Base-by-base conservation (phyloP, 2,888 invertebrate genomes). In the Physocephala rufipes region DNA sequence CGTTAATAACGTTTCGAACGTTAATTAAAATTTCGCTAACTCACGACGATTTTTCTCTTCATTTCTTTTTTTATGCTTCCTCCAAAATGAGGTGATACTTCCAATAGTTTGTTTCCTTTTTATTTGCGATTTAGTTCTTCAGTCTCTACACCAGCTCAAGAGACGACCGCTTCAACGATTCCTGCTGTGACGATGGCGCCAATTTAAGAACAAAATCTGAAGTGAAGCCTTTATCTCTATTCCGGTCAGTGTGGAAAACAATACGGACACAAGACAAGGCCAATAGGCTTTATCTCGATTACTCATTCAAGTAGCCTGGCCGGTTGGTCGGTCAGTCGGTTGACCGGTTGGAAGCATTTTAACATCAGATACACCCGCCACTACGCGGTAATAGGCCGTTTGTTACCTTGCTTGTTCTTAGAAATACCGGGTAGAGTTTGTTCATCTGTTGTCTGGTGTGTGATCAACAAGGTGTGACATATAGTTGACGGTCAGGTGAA, bases 121-220 rank as follows among this genome's bases (percentile, higher is more conserved):
- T 28, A 3, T n/a, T 26, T 9, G 7, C 21, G 4, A 51, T 45
- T 51, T 53, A 21, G 16, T 7, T 2, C n/a, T 15, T 49, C 3
- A 3, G 21, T 9, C 21, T 66, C 26, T 19, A 55, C 36, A 15
- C n/a, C 53, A 24, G n/a, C 53, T 30, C 65, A n/a, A 24, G 36
- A 36, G 9, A 36, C 26, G 21, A 49, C 16, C 51, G 65, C 51
- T 36, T 26, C 71, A 73, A 73, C 73, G 74, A 73, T 74, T 72
- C 75, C 74, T 71, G 73, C 73, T 73, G 75, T 71, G 72, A 63
- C 58, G 66, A 66, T 74, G 75, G 75, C 74, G 75, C 75, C 75
- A 74, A 73, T 73, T 72, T 49, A 53, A 21, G 53, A 53, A 53
- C 12, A 21, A 53, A 53, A 53, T 5, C 19, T 12, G 5, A 19